Evolutionary conservation across 2,888 invertebrate genomes (phyloP), one percentile per base, ranked within the genome.

Genomic region (Dryadula phaetusa): DNA sequence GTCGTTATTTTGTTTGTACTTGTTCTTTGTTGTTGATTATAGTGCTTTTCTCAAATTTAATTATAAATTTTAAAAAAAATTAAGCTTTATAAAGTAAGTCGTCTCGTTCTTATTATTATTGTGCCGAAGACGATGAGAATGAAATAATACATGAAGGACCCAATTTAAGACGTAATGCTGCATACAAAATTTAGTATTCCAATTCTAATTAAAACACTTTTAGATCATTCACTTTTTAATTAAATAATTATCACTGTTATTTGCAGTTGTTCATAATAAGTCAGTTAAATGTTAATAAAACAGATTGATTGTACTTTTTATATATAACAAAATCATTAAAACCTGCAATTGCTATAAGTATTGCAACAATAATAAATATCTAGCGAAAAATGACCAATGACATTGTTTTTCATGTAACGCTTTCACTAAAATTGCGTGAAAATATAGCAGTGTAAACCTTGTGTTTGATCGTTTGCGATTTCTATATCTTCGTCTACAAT

Each of bases 371-470:
- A 65, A 32, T 58, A 58, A 58, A 65, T 56, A 37, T 32, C 28
- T 42, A 20, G 46, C 40, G 40, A 65, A 65, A 62, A 52, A 49
- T 49, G 18, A 42, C 49, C 34, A 65, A 58, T 49, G 58, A 52
- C 64, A 65, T 60, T 64, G 49, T 60, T 65, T 65, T 52, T 60
- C 42, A 66, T 61, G 52, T 54, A 70, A 58, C 47, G 70, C 70
- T 75, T 77, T 76, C 72, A 67, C 71, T 66, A 69, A 65, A 70
- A 72, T 74, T 70, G 69, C 63, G 62, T 60, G 61, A 72, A 49
- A 49, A 49, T 25, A 72, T 70, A 53, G 69, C 62, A 56, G 32
- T n/a, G 20, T 58, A 49, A 49, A 22, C 34, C 58, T 34, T 47
- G 28, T 28, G 46, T 49, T 58, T 58, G 34, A 58, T 14, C 4